A percentile compares a stretch with the other conserved stretches of the same genome.
Evolutionary conservation across 2,113 vertebrate genomes (phyloP).

Genomic region (Zootoca vivipara): DNA sequence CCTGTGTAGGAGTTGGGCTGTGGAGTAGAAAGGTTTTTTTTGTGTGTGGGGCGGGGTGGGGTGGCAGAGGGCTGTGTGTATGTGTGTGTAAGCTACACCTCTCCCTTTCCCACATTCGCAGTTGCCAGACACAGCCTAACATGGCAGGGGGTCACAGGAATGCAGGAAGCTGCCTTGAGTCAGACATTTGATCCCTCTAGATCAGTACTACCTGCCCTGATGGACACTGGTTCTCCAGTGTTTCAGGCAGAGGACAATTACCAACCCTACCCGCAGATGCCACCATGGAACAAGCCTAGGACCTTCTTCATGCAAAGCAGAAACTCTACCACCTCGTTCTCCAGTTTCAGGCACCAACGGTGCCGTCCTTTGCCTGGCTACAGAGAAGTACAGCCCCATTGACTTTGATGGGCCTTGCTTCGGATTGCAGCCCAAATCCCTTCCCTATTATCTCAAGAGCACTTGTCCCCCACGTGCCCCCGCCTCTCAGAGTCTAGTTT

Average conservation of each 20-base stretch:
- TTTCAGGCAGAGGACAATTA: neutral
- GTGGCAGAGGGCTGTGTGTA: too few species aligned
- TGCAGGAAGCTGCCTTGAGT: neutral
- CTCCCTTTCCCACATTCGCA: neutral
- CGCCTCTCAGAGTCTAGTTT: neutral
- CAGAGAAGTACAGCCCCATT: neutral
- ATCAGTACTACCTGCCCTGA: neutral
- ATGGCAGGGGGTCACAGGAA: neutral
- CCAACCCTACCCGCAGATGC: too few species aligned
- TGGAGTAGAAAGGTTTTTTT: too few species aligned
- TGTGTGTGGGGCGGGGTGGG: neutral
- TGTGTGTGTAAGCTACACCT: neutral
- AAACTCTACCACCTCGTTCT: too few species aligned
- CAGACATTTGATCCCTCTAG: neutral
- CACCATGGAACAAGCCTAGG: too few species aligned
- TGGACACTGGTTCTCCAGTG: neutral
- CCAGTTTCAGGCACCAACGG: neutral
- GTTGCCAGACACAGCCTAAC: accelerated
- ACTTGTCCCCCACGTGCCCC: neutral
- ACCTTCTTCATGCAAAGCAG: too few species aligned
- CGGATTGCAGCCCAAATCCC: neutral
- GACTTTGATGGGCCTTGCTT: neutral
- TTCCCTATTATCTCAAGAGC: neutral
- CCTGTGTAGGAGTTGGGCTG: neutral
- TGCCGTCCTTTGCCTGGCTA: neutral